A percentile compares a stretch with the other conserved stretches of the same genome.
phyloP scores from a whole-genome alignment of 2,888 invertebrate species.

The Sycophila texana region DNA sequence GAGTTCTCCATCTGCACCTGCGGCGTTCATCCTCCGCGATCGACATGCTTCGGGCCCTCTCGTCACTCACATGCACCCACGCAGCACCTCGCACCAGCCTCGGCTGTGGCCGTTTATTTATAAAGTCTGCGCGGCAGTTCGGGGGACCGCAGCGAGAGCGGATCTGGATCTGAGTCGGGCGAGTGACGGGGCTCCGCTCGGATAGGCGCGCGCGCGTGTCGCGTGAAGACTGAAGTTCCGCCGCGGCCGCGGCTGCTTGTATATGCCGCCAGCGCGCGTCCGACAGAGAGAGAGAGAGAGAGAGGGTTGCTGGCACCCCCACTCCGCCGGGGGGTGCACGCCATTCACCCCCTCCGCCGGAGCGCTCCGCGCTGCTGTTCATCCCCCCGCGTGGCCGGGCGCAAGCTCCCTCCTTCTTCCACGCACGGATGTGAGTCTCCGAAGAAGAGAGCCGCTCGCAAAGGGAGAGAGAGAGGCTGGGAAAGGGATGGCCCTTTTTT shows the following conservation, averaged over 20 bases:
- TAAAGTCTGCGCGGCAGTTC: not conserved
- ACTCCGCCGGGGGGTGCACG: slow-evolving; percentile 18
- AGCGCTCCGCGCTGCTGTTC: slow-evolving; percentile 32
- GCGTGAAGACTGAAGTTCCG: slow-evolving; percentile 72
- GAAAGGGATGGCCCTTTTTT: slow-evolving; percentile 28
- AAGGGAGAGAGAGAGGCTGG: not conserved
- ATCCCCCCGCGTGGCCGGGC: slow-evolving; percentile 40
- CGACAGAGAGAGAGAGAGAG: slow-evolving; percentile 47
- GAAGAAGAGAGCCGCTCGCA: not conserved
- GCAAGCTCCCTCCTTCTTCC: slow-evolving; percentile 32
- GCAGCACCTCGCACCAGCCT: slow-evolving; percentile 36
- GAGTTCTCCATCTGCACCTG: slow-evolving; percentile 34
- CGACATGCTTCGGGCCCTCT: not conserved
- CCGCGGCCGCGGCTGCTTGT: slow-evolving; percentile 65
- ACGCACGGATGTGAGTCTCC: slow-evolving; percentile 23
- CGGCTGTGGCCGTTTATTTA: slow-evolving; percentile 19
- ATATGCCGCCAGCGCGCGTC: slow-evolving; percentile 63
- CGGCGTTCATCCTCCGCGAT: not conserved
- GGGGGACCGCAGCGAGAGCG: not conserved
- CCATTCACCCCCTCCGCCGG: slow-evolving; percentile 56
- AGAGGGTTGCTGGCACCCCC: slow-evolving; percentile 54
- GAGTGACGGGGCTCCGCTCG: slow-evolving; percentile 49
- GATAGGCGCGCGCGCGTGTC: slow-evolving; percentile 68
- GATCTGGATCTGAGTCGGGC: slow-evolving; percentile 10
- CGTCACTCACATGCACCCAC: slow-evolving; percentile 43